Evolutionary conservation across 2,888 invertebrate genomes (phyloP), one percentile per base, ranked within the genome.

Genomic region (Caenorhabditis japonica): DNA sequence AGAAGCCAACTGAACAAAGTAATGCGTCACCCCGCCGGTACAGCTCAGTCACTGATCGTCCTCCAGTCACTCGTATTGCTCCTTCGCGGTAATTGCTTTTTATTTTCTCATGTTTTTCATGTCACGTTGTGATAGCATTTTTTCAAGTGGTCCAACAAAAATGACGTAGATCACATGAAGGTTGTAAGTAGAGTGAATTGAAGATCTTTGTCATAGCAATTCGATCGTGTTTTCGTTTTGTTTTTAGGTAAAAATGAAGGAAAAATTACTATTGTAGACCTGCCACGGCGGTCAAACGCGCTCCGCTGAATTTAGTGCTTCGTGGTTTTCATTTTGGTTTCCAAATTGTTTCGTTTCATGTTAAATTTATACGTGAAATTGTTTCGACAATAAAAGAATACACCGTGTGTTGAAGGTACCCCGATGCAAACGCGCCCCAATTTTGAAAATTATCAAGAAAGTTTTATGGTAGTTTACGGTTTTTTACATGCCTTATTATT

Each of bases 11-110:
- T 4, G 56, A 52, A 8, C 44, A 27, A 8, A 33, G 23, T 23
- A 23, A 46, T 39, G 25, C 3, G 13, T n/a, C 23, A 30, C 19
- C 38, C 27, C 25, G 47, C 8, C 36, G 33, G 17, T 25, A 33
- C 34, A 56, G 51, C 27, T 43, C 51, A 56, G 62, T 64, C 56
- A 59, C 59, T 53, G 72, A 72, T 55, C 64, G 72, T 23, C 72
- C 72, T 53, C 58, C 72, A 19, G 41, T 43, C 51, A 56, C 56
- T 66, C 66, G 66, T 43, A 56, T 56, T 33, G 36, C 66, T 51
- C 56, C 66, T 51, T 51, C 66, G 41, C 66, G 66, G 66, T 66
- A 66, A 66, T 66, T 66, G 66, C 66, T 66, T 66, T n/a, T n/a
- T n/a, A n/a, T n/a, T n/a, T n/a, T 53, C 46, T 47, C 49, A 55